Conservation (phyloP, 2,113 vertebrate species). For the Saguinus midas region DNA sequence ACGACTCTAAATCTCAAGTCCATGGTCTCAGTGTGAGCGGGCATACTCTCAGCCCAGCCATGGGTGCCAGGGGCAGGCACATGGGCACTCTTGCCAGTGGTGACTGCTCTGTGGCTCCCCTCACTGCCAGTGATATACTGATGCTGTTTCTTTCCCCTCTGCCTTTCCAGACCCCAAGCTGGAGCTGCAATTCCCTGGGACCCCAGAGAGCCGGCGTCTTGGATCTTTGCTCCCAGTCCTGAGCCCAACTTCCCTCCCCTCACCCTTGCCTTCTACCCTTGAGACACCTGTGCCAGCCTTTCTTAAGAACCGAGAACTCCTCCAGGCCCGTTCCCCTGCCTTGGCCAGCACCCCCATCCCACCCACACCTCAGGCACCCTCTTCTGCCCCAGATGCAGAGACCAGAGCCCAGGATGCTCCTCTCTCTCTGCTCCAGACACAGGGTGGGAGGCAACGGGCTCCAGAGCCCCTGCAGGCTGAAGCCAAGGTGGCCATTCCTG, state of each 20-base stretch:
- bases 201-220: constrained; percentile 53
- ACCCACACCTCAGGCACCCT: constrained; percentile 29
- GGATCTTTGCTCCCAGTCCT: constrained; percentile 63
- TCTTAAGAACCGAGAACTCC: constrained; percentile 70
- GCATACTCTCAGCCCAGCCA: background rate
- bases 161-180: constrained; percentile 71
- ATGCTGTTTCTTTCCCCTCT: constrained; percentile 34
- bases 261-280: constrained; percentile 44
- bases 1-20: background rate
- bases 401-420: constrained; percentile 36
- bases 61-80: background rate
- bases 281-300: constrained; percentile 60
- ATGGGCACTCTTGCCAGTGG: background rate
- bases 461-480: constrained; percentile 31
- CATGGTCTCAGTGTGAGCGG: background rate
- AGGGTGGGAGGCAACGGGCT: background rate
- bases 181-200: constrained; percentile 68
- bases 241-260: constrained; percentile 58
- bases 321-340: constrained; percentile 62
- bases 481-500: background rate
- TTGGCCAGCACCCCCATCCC: constrained; percentile 76
- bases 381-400: background rate
- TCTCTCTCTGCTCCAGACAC: constrained; percentile 25
- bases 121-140: background rate
- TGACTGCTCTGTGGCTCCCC: background rate